A percentile compares a stretch with the other conserved stretches of the same genome.
Evolutionary conservation across 2,797 vertebrate species (phyloP).

Genomic region (Odontamblyopus lacepedii): DNA sequence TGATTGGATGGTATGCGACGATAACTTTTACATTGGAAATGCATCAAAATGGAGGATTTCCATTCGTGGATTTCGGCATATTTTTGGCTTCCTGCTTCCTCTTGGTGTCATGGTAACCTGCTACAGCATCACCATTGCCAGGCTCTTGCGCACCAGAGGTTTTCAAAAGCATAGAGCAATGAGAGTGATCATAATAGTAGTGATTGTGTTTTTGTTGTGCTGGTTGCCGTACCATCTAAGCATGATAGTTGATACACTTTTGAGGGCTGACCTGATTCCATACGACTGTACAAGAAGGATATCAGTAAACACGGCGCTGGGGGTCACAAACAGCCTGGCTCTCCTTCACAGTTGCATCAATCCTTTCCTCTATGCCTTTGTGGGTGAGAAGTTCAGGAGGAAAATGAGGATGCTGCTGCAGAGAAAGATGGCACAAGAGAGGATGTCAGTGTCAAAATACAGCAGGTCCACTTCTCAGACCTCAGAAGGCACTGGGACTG

Average conservation of each 20-base stretch:
- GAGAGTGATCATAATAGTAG: conserved; percentile 77
- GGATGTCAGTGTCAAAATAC: conserved; percentile 41
- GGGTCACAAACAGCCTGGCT: conserved; percentile 56
- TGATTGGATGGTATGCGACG: conserved; percentile 20
- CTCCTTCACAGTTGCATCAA: conserved; percentile 80
- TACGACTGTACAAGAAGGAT: conserved; percentile 39
- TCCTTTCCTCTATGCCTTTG: conserved; percentile 78
- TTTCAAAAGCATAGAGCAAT: conserved; percentile 81
- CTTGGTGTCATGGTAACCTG: conserved; percentile 71
- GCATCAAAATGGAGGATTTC: conserved; percentile 52
- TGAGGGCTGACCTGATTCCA: conserved; percentile 42
- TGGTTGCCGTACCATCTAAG: conserved; percentile 75
- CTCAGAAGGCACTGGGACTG: conserved; percentile 60
- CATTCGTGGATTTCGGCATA: conserved; percentile 57
- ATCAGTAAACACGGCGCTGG: conserved; percentile 43
- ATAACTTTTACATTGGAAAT: conserved; percentile 40
- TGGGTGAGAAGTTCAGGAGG: conserved; percentile 78
- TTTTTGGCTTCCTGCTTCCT: conserved; percentile 77
- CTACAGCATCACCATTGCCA: conserved; percentile 67
- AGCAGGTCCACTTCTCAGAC: conserved; percentile 77
- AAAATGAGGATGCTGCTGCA: conserved; percentile 56
- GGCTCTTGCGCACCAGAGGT: conserved; percentile 68
- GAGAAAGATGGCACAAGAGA: conserved; percentile 47
- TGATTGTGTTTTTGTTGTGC: conserved; percentile 75
- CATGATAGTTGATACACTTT: conserved; percentile 62